These are phyloP conservation scores for Sclerodermus sp. DNA, from an alignment of 2,888 invertebrate genomes.

Conservation along the genomic window DNA sequence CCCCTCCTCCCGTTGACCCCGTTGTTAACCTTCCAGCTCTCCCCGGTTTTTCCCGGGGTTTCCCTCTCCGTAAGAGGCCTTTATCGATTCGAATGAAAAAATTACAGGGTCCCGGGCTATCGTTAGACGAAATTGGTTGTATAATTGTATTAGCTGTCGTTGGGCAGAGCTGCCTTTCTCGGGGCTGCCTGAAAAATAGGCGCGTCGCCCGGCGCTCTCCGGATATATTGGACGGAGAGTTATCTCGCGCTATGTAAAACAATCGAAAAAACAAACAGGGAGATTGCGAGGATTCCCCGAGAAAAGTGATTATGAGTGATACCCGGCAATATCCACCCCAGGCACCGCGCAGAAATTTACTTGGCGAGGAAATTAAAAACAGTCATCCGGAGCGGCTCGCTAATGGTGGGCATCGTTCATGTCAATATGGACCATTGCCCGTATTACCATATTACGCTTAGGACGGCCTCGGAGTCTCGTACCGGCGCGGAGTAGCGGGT, in stretches of 20 bases:
- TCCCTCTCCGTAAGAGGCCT: no score
- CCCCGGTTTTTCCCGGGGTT: no score
- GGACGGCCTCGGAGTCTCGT: conserved; percentile 21
- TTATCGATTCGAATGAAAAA: no score
- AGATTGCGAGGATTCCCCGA: conserved; percentile 12
- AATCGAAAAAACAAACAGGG: conserved; percentile 9
- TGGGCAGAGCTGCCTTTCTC: no score
- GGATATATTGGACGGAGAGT: no score
- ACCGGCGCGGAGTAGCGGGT: conserved; percentile 28
- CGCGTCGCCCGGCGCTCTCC: no score
- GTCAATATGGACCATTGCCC: conserved; percentile 58
- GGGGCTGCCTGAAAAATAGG: no score
- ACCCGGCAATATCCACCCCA: conserved; percentile 55
- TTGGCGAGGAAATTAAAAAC: conserved; percentile 58
- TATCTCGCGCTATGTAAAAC: conserved; percentile 13
- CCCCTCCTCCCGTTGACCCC: no score
- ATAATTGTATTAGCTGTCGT: no score
- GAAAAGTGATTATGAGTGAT: conserved; percentile 56
- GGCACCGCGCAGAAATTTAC: conserved; percentile 51
- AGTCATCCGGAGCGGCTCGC: conserved; percentile 49
- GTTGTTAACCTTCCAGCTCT: no score
- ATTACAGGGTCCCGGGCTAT: no score
- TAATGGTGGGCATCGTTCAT: conserved; percentile 58
- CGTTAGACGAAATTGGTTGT: no score
- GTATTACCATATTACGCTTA: conserved; percentile 57